Evolutionary conservation across 30 jellyfish, hydroid and myxozoan species (phyloP), one percentile per base, ranked within the genome.

Genomic region (Clytia hemisphaerica): DNA sequence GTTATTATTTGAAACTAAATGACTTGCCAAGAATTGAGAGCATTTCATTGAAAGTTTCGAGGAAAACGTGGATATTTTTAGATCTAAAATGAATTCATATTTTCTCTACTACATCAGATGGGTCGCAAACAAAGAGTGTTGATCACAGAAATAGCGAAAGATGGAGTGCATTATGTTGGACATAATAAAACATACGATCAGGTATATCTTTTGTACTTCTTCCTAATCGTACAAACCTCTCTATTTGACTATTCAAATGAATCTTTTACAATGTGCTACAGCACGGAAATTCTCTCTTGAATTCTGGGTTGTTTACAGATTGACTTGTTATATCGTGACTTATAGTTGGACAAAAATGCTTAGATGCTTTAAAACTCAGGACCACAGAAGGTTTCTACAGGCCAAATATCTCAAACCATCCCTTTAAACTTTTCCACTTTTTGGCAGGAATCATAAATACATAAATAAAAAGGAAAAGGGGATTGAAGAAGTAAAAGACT

Each of bases 161-260:
- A 86, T 53, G 82, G 83, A 15, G 63, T 61, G 33, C 78, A 77
- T 47, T 75, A 18, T 37, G 96, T 86, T 51, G 96, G 96, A 26
- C 96, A 86, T 47, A 86, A 79, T 83, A 79, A 79, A 66, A 77
- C 28, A 21, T 86, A 86, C 51, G 92, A 86, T 37, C 96, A 86
- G 85, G 96, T 79, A 61, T 12, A 26, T 27, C 57, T 22, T 67
- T 44, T 7, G 53, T 53, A 26, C 21, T 53, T 53, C 28, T 53
- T n/a, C 37, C 10, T 21, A 53, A 53, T 21, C 12, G 54, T 42
- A 12, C 18, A 16, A 42, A 16, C 19, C 0, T 42, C 54, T 21
- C 54, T 42, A 16, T 0, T 42, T 42, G 54, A 12, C 18, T 42
- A 12, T 42, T 42, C 19, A 42, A 12, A 12, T 42, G 18, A 42